Base-by-base conservation (phyloP, 2,888 invertebrate genomes). In the Frankliniella fusca region DNA sequence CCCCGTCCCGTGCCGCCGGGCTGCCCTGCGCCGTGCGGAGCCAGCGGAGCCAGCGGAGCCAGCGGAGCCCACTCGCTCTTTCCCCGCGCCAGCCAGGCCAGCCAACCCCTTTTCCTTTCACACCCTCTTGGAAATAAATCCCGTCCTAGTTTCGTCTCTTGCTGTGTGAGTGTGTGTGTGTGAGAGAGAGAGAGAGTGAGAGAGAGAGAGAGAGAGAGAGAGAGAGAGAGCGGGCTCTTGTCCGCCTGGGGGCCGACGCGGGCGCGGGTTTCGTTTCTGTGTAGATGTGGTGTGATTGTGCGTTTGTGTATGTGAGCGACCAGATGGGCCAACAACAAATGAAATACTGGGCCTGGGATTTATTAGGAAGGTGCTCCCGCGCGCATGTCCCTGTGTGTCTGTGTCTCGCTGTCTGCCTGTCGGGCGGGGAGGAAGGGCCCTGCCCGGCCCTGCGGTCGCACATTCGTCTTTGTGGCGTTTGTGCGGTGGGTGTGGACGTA, bases 321-420 rank as follows among this genome's bases (percentile, higher is more conserved):
- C 70, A 70, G 70, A 70, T 70, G 70, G 70, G 70, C 70, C 54
- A n/a, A 76, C 70, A 27, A 23, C 27, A 61, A 61, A 61, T 61
- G 38, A 38, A 76, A 23, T 76, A 76, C 27, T 27, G 70, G 70
- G 7, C 38, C 38, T 2, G 27, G 70, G 70, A 76, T 76, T 76
- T 76, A 76, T 76, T 76, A 27, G 70, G 10, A 76, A 76, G 70
- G 70, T 76, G 70, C 27, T n/a, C 70, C 70, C n/a, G 70, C 11
- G 70, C 23, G 23, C n/a, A n/a, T n/a, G n/a, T n/a, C n/a, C n/a
- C n/a, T n/a, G 23, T 70, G 70, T 70, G 11, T 11, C 1, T 23
- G 23, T 23, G 70, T 70, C 23, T 70, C 9, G 7, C 5, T 70
- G 70, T 23, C 23, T 23, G 70, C n/a, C n/a, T 70, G 23, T 3